These are phyloP conservation scores for Drosophila helvetica DNA, from an alignment of 2,888 invertebrate species.

Conservation along the genomic window DNA sequence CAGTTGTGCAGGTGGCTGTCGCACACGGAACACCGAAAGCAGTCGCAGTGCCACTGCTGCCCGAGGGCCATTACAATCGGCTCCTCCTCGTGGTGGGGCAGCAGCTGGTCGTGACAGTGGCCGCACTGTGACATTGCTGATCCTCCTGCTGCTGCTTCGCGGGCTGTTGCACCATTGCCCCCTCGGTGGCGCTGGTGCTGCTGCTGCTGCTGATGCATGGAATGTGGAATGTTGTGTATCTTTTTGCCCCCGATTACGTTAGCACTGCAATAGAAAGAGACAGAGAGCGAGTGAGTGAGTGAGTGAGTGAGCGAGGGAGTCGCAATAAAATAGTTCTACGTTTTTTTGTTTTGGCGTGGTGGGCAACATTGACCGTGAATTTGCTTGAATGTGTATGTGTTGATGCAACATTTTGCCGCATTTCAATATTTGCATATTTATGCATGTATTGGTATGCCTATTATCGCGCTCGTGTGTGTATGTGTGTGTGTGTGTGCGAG, in stretches of 20 bases:
- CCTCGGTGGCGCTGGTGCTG: slow-evolving; percentile 25
- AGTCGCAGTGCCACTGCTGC: slow-evolving; percentile 95
- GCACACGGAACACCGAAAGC: slow-evolving; percentile 96
- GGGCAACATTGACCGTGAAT: too few species aligned
- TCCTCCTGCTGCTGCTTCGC: not conserved
- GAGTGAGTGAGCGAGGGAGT: not conserved
- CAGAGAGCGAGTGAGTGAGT: too few species aligned
- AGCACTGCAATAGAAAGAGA: slow-evolving; percentile 16
- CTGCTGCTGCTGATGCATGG: slow-evolving; percentile 43
- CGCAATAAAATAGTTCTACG: too few species aligned
- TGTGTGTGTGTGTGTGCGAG: not conserved
- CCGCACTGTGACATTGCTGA: slow-evolving; percentile 20
- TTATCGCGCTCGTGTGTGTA: not conserved
- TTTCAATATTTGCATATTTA: too few species aligned
- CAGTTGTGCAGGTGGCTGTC: slow-evolving; percentile 93
- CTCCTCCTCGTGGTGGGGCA: slow-evolving; percentile 55
- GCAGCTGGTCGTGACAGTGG: slow-evolving; percentile 53
- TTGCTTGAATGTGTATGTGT: too few species aligned
- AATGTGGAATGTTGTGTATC: slow-evolving; percentile 20
- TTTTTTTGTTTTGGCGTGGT: too few species aligned
- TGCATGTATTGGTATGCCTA: too few species aligned
- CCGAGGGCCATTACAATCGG: slow-evolving; percentile 92
- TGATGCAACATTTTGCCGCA: too few species aligned
- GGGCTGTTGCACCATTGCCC: not conserved
- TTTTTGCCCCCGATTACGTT: slow-evolving; percentile 28